Evolutionary conservation across 2,888 invertebrate species (phyloP).

Genomic region (Drosophila stalkeri): DNA sequence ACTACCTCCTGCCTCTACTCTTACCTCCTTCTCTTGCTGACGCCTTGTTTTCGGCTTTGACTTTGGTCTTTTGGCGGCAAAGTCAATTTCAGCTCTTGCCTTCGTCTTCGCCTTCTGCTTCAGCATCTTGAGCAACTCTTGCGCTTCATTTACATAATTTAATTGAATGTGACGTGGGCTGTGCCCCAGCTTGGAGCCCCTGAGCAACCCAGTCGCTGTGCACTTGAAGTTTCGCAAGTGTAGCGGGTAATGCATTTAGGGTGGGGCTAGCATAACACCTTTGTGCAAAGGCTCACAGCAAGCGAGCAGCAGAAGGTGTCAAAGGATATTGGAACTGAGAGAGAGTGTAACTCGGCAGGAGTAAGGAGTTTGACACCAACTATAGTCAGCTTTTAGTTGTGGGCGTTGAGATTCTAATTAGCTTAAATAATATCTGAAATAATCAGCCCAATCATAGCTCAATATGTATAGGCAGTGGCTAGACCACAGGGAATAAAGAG

Average conservation of each 20-base stretch:
- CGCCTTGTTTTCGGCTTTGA: conserved; percentile 16
- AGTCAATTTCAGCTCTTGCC: conserved; percentile 12
- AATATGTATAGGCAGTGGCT: too few species aligned
- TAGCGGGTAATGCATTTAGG: conserved; percentile 71
- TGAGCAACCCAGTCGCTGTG: conserved; percentile 1
- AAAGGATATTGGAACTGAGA: not conserved
- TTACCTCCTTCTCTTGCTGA: not conserved
- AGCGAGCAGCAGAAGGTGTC: conserved; percentile 6
- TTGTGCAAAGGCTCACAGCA: conserved; percentile 3
- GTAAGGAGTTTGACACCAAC: not conserved
- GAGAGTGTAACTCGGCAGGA: not conserved
- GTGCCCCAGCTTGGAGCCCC: conserved; percentile 15
- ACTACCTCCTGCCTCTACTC: not conserved
- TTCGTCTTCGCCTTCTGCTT: conserved; percentile 23
- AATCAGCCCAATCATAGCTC: too few species aligned
- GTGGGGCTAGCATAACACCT: conserved; percentile 69
- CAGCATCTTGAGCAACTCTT: conserved; percentile 63
- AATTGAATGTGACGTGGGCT: conserved; percentile 80
- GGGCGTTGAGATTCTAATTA: too few species aligned
- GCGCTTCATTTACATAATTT: conserved; percentile 82
- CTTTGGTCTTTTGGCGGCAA: conserved; percentile 25
- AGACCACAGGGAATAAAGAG: not conserved
- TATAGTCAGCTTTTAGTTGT: too few species aligned
- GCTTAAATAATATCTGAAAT: too few species aligned
- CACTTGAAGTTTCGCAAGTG: conserved; percentile 56